Evolutionary conservation across 2,888 invertebrate genomes (phyloP), one percentile per base, ranked within the genome.

Genomic region (Thereva unica): DNA sequence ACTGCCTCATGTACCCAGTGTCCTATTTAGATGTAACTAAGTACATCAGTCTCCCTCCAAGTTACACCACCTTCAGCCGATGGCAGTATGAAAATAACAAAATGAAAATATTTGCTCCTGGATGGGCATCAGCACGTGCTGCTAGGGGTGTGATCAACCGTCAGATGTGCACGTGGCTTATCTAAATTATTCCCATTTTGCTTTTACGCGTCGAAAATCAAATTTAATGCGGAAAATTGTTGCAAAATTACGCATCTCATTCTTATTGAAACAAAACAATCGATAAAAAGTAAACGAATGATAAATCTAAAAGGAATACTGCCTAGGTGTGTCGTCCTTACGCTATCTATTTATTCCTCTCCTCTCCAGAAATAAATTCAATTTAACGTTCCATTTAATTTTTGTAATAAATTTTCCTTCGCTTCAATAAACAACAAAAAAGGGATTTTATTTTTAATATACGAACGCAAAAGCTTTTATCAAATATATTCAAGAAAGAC

Each of bases 221-320:
- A 56, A 66, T 8, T 12, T 53, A 66, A 69, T 67, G 64, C 59
- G 67, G 64, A 69, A 69, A 69, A 69, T 67, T 69, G 49, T 49
- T 66, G 64, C 57, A 52, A 64, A 68, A 68, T 68, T 66, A 57
- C 57, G 45, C 53, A 50, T 49, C 12, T 42, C 66, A 35, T 40
- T 66, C 50, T 6, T 49, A 5, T 49, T 49, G 10, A 7, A 7
- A n/a, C 4, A 42, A 42, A 9, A 42, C 23, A 23, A 23, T 23
- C 23, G 23, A 23, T 23, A 23, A 23, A 23, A 23, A 23, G 23
- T 23, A 23, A 23, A 23, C 23, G 23, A 23, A 23, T 23, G 23
- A 23, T 23, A 23, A 23, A 23, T 23, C 2, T 23, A 23, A 23
- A 23, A 23, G 23, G 23, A 23, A n/a, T 2, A 23, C 23, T 23